These are phyloP conservation scores for Myotis daubentonii DNA, from an alignment of 2,797 vertebrate species.

Conservation along the genomic window DNA sequence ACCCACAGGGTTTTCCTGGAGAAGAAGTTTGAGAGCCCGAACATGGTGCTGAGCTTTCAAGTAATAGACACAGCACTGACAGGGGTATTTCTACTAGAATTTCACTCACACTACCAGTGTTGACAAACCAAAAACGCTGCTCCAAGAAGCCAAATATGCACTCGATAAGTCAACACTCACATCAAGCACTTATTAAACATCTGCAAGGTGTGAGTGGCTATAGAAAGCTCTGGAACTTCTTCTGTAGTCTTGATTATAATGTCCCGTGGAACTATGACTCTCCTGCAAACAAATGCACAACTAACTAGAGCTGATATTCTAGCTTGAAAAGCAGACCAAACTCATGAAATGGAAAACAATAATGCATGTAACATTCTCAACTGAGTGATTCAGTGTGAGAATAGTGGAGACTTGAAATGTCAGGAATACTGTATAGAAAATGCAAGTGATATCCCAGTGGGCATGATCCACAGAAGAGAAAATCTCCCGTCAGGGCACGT, in stretches of 20 bases:
- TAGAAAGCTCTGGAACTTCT: not conserved
- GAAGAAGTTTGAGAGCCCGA: slow-evolving; percentile 49
- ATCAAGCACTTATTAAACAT: not conserved
- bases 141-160: not conserved
- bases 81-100: not conserved
- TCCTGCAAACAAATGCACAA: not conserved
- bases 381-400: not conserved
- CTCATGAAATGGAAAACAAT: not conserved
- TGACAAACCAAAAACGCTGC: not conserved
- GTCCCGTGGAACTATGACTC: not conserved
- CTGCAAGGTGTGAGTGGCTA: not conserved
- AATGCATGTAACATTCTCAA: not conserved
- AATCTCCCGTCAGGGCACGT: not conserved
- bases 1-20: slow-evolving; percentile 39
- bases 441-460: not conserved
- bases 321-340: not conserved
- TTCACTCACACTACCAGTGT: not conserved
- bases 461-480: not conserved
- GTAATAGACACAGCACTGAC: not conserved
- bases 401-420: not conserved
- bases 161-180: not conserved
- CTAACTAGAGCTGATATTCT: not conserved
- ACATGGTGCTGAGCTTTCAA: slow-evolving; percentile 35
- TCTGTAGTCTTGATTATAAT: not conserved
- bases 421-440: not conserved